A percentile compares a stretch with the other conserved stretches of the same genome.
Conservation (phyloP, 2,113 vertebrate species). For the Thalassoma bifasciatum region DNA sequence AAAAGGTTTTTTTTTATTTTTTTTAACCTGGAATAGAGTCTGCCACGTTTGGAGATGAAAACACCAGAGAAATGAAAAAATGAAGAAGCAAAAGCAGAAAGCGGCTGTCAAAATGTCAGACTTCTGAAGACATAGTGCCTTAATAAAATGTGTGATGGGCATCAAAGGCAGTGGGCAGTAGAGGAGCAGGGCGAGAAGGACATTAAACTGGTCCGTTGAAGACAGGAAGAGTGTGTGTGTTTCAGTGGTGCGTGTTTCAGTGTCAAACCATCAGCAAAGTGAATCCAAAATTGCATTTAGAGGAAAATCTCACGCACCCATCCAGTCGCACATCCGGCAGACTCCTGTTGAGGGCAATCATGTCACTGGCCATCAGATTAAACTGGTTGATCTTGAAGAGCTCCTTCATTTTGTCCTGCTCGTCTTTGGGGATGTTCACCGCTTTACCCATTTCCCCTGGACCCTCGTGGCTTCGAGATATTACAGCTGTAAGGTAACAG, state of each 20-base stretch:
- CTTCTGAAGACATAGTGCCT: constrained; percentile 1
- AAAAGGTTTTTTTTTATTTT: constrained; percentile 16
- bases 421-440: constrained; percentile 92
- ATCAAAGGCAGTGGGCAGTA: constrained; percentile 13
- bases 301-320: constrained; percentile 85
- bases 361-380: constrained; percentile 98
- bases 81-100: constrained; percentile 9
- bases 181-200: background rate
- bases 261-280: constrained; percentile 17
- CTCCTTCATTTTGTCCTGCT: constrained; percentile 98
- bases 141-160: background rate
- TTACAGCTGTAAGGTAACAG: constrained; percentile 85
- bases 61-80: background rate
- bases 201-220: background rate
- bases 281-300: constrained; percentile 26
- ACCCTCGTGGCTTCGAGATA: constrained; percentile 93
- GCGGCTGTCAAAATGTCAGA: background rate
- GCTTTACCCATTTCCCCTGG: constrained; percentile 98
- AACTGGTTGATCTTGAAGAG: constrained; percentile 99
- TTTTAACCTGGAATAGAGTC: background rate
- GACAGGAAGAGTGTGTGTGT: background rate
- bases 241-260: background rate
- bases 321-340: constrained; percentile 96
- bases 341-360: constrained; percentile 96
- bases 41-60: background rate